Base-by-base conservation (phyloP, 2,113 vertebrate species). In the Narcine bancroftii region DNA sequence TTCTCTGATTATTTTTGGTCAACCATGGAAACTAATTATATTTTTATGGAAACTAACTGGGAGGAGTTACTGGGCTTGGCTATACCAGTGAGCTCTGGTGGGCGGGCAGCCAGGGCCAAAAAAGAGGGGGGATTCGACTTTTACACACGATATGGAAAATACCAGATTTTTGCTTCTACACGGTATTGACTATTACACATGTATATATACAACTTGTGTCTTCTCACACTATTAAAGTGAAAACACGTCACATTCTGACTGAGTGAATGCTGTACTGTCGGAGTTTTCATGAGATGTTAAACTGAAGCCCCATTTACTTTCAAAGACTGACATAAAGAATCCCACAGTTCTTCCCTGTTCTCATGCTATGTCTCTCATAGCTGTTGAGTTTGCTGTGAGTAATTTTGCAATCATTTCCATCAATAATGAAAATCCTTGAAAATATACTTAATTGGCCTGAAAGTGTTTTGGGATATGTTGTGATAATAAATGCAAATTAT, bases 1-100 rank as follows among this genome's bases (percentile, higher is more conserved):
- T 60, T 7, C 53, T 56, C 36, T 85, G 81, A 60, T 53, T 87
- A 63, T 87, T 87, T 87, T 87, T 87, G 81, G 81, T 87, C 81
- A 60, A 87, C 17, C 50, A 36, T 21, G 17, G 53, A 36, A 9
- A 7, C 53, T 60, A 56, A 19, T 60, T 60, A 6, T 60, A 87
- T 19, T 36, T 45, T 13, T 47, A 60, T 50, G 81, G 53, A 87
- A 60, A 36, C 53, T 87, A 63, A n/a, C 81, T 10, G 33, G 81
- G 81, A 36, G 81, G 29, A n/a, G 1, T 81, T 56, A 60, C 53
- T 60, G 7, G 50, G 29, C 9, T 13, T 50, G 26, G 19, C 26
- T 56, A 47, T 29, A 11, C 3, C 26, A 53, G 29, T n/a, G n/a
- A n/a, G n/a, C n/a, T n/a, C n/a, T n/a, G n/a, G n/a, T n/a, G n/a